Percentiles rank a stretch among this genome's conserved stretches.
Evolutionary conservation across 2,113 vertebrate genomes (phyloP).

Genomic region (Bubo scandiacus): DNA sequence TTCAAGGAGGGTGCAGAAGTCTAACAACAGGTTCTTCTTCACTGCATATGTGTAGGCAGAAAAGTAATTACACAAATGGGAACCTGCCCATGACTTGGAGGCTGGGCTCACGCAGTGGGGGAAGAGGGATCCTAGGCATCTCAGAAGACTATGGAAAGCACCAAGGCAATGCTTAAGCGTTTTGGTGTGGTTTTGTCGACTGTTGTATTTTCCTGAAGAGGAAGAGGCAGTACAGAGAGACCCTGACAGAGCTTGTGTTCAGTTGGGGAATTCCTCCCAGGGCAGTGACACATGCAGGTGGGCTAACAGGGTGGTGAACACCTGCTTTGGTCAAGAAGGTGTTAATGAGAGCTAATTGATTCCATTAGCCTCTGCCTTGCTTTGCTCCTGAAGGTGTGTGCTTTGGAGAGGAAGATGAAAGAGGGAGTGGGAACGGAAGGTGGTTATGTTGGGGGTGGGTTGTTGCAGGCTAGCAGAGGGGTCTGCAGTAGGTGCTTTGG

Average conservation of each 20-base stretch:
- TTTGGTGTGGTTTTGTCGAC: neutral
- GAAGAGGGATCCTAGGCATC: neutral
- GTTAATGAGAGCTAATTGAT: neutral
- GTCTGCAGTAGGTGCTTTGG: neutral
- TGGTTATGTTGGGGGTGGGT: no score
- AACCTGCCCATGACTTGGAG: neutral
- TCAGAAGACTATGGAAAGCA: neutral
- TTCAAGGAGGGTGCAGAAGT: neutral
- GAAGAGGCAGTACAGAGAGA: neutral
- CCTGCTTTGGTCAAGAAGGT: neutral
- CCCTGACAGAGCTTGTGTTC: neutral
- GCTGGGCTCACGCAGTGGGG: neutral
- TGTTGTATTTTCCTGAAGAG: neutral
- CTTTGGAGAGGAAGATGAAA: neutral
- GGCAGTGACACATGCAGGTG: neutral
- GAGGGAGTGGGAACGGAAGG: neutral
- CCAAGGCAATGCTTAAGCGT: fast-evolving
- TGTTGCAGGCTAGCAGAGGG: fast-evolving
- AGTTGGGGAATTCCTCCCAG: neutral
- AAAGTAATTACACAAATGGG: neutral
- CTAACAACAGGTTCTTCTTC: neutral
- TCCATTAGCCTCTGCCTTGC: neutral
- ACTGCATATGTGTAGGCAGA: fast-evolving
- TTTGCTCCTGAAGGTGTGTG: neutral
- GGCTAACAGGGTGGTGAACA: neutral